These are phyloP conservation scores for Vollenhovia emeryi DNA, from an alignment of 1,140 invertebrate species.

Conservation along the genomic window DNA sequence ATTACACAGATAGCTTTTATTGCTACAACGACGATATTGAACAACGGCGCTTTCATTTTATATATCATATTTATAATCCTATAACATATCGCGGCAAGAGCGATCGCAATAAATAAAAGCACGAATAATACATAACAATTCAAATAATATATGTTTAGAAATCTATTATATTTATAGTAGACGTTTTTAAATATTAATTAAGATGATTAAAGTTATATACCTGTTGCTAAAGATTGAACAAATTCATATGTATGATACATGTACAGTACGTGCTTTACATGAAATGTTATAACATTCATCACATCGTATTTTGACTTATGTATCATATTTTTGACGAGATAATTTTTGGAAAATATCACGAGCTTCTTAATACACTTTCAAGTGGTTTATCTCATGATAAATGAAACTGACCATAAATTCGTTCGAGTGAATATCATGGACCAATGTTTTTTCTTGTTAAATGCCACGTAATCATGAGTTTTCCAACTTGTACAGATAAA, in stretches of 20 bases:
- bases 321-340: not conserved
- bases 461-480: not conserved
- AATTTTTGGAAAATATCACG: not conserved
- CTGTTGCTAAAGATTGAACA: not conserved
- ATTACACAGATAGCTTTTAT: constrained; percentile 5
- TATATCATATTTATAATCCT: not conserved
- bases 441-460: not conserved
- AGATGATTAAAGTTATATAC: not conserved
- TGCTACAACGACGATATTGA: not conserved
- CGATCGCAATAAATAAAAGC: not conserved
- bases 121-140: not conserved
- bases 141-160: too few relatives aligned
- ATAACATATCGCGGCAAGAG: too few relatives aligned
- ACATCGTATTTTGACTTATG: too few relatives aligned
- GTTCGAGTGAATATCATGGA: not conserved
- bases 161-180: not conserved
- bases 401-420: not conserved
- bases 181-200: not conserved
- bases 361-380: not conserved
- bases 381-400: not conserved
- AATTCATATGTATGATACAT: not conserved
- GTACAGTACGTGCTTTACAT: not conserved
- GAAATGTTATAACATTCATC: not conserved
- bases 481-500: constrained; percentile 5
- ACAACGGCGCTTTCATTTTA: not conserved